Percentiles rank a stretch among this genome's conserved stretches.
These are phyloP conservation scores for Cremastobaeus sp. DNA, from an alignment of 2,888 invertebrate genomes.

Conservation along the genomic window DNA sequence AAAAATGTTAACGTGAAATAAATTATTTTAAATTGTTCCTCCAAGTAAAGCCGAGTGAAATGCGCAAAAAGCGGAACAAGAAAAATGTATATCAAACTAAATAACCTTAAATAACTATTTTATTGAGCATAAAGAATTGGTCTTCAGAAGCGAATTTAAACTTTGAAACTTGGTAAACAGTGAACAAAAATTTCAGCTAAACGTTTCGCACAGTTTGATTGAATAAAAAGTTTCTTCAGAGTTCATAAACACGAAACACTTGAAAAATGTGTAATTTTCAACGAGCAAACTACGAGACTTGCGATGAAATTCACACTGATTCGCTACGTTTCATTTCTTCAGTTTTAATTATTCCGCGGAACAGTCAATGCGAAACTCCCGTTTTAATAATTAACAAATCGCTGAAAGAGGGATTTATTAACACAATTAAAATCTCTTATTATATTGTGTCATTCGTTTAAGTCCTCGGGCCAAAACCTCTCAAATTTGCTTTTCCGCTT, in stretches of 20 bases:
- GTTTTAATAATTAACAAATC: not conserved
- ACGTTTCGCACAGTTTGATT: too few relatives aligned
- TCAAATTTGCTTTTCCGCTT: constrained; percentile 3
- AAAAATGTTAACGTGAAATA: constrained; percentile 33
- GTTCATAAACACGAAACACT: too few relatives aligned
- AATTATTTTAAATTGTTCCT: constrained; percentile 22
- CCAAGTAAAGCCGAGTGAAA: not conserved
- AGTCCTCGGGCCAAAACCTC: too few relatives aligned
- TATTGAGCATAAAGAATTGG: too few relatives aligned
- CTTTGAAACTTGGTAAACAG: too few relatives aligned
- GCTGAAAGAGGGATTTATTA: not conserved
- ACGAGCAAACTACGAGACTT: too few relatives aligned
- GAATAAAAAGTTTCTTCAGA: too few relatives aligned
- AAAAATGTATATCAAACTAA: too few relatives aligned
- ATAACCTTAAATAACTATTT: too few relatives aligned
- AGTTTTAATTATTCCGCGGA: not conserved
- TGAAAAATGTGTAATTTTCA: too few relatives aligned
- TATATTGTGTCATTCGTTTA: not conserved
- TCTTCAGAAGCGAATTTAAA: too few relatives aligned
- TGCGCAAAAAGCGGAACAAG: constrained; percentile 1
- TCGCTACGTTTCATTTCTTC: not conserved
- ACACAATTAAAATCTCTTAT: not conserved
- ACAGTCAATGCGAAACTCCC: constrained; percentile 1
- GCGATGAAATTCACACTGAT: not conserved
- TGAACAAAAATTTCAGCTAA: too few relatives aligned